These are phyloP conservation scores for Trichechus manatus DNA, from an alignment of 2,113 vertebrate genomes.

Conservation along the genomic window DNA sequence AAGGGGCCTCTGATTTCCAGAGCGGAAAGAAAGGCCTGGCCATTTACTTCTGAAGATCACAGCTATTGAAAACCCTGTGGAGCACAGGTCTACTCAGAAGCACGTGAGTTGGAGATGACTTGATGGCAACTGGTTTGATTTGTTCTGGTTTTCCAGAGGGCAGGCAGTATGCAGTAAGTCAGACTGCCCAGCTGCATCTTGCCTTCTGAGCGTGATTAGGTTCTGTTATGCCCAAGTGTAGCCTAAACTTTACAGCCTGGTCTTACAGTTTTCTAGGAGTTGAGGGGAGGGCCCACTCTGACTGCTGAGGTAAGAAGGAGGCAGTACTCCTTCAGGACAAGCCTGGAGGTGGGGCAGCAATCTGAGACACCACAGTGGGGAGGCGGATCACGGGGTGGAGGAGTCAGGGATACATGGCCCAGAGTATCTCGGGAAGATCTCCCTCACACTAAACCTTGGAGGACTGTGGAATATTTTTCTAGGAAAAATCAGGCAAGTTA, in stretches of 20 bases:
- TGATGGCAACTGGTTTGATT: background rate
- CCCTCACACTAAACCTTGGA: background rate
- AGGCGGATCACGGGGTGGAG: background rate
- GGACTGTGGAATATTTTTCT: background rate
- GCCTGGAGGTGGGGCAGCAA: background rate
- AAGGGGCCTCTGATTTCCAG: background rate
- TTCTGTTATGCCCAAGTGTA: background rate
- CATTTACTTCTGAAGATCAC: background rate
- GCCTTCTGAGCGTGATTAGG: background rate
- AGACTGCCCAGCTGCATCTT: too few species aligned
- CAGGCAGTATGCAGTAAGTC: background rate
- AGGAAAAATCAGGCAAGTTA: background rate
- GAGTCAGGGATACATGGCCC: background rate
- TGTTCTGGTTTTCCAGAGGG: background rate
- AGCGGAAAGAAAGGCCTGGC: background rate
- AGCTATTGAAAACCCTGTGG: background rate
- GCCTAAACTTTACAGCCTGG: too few species aligned
- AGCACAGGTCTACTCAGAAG: background rate
- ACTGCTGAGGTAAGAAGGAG: background rate
- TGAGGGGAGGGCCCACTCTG: background rate
- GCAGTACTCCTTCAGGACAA: background rate
- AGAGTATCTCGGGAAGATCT: background rate
- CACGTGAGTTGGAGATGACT: background rate
- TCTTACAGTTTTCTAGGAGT: background rate
- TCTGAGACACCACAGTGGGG: accelerated